Evolutionary conservation across 1,140 invertebrate genomes (phyloP), one percentile per base, ranked within the genome.

Genomic region (Condylostylus longicornis): DNA sequence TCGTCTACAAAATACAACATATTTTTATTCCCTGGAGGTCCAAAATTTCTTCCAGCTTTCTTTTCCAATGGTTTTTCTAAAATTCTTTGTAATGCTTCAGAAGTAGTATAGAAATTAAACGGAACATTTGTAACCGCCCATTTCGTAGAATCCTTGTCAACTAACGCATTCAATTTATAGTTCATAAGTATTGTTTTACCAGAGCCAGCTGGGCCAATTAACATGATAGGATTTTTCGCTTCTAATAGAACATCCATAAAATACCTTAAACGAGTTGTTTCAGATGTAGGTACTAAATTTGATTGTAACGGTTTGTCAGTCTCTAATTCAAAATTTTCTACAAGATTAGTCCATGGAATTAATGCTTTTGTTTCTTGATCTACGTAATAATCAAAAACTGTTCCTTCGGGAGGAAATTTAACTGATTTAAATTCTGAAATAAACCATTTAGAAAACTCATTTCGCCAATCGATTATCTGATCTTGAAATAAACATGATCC

Each of bases 1-100:
- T 96, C 90, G 58, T 95, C 90, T 36, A 95, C 77, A 57, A 95
- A 95, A 57, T 93, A 95, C 35, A 96, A 75, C 61, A 96, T 75
- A 13, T 72, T 76, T 53, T 90, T 90, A 45, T 73, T 86, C 12
- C 89, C 89, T 0, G 86, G 83, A 18, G 90, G 91, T 4, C 84
- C 90, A 58, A 77, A 95, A 64, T 88, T 91, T 32, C 83, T 72
- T 2, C 89, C 90, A 4, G 89, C 87, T 62, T 95, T 95, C 62
- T 93, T 94, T 53, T 95, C 91, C 32, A 95, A 59, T 14, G 87
- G 83, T 48, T 89, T 90, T 57, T 96, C 91, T 29, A 96, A 64
- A 14, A 90, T 72, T 53, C 74, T 72, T 60, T 96, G 89, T 18
- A 95, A 69, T 82, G 93, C 51, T 71, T 82, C 81, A 35, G 87